phyloP scores from a whole-genome alignment of 2,113 vertebrate genomes.

The Psammodynastes pulverulentus region DNA sequence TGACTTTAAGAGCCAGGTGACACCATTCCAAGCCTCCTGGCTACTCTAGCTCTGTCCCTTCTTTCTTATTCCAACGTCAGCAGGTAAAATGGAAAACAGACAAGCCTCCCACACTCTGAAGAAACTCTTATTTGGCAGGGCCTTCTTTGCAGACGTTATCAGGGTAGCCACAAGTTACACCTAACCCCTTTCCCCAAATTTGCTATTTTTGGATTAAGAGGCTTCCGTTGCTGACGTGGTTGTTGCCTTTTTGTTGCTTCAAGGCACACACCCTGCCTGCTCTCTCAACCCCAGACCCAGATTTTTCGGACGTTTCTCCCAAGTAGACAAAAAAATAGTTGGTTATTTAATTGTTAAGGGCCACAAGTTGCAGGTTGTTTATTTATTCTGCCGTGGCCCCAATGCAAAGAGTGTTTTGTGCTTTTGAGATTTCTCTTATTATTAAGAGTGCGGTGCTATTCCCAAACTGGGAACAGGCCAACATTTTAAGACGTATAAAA shows the following conservation, averaged over 20 bases:
- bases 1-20: background rate
- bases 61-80: background rate
- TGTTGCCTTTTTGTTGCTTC: background rate
- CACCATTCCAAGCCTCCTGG: background rate
- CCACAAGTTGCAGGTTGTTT: background rate
- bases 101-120: background rate
- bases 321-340: background rate
- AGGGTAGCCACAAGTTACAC: background rate
- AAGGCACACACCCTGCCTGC: background rate
- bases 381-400: background rate
- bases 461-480: background rate
- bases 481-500: background rate
- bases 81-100: background rate
- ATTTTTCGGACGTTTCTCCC: background rate
- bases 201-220: background rate
- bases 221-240: background rate
- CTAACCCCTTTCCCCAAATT: too few species aligned
- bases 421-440: background rate
- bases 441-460: background rate
- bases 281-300: background rate
- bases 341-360: background rate
- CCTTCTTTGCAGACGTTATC: background rate
- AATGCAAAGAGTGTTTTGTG: background rate
- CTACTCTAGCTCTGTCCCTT: background rate
- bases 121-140: too few species aligned